Base-by-base conservation (phyloP, 2,888 invertebrate genomes). In the Psylliodes chrysocephalus region DNA sequence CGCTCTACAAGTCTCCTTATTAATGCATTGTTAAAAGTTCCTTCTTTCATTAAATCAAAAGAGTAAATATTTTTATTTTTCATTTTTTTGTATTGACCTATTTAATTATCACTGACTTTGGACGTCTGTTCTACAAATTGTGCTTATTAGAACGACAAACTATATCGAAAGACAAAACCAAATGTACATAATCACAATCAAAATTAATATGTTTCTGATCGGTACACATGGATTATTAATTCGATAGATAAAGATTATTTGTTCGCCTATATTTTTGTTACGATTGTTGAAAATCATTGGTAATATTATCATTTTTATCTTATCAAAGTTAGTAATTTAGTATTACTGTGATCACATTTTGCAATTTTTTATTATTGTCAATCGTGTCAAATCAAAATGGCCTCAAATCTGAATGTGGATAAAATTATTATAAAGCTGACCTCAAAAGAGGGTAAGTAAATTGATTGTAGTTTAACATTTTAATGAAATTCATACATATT, bases 351-450 rank as follows among this genome's bases (percentile, higher is more conserved):
- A 17, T 42, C 42, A 42, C 42, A 17, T 18, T 18, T 17, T 42
- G 8, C 42, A 42, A 17, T 8, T 42, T 42, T 49, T 49, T 28
- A 8, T 25, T 28, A 7, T 14, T 30, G 15, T 28, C 6, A 28
- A 12, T 49, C 15, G 15, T 28, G 12, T 2, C 6, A n/a, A 14
- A 49, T 7, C 6, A 19, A 61, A 47, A 61, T 61, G 61, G 55
- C 54, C 12, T 17, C 33, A 15, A 14, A 5, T 18, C 42, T 72
- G 6, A 63, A 76, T 53, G 72, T 76, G 18, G 76, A 76, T 51
- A 67, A 66, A 65, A 70, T 76, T 28, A 75, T 76, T 19, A 67
- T 68, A 62, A 73, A 65, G 54, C 60, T 76, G 28, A 70, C 73
- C 28, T 33, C 67, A 22, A 68, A 71, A 30, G 69, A 70, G 54